Conservation (phyloP, 2,797 vertebrate species). For the Psittacula echo region DNA sequence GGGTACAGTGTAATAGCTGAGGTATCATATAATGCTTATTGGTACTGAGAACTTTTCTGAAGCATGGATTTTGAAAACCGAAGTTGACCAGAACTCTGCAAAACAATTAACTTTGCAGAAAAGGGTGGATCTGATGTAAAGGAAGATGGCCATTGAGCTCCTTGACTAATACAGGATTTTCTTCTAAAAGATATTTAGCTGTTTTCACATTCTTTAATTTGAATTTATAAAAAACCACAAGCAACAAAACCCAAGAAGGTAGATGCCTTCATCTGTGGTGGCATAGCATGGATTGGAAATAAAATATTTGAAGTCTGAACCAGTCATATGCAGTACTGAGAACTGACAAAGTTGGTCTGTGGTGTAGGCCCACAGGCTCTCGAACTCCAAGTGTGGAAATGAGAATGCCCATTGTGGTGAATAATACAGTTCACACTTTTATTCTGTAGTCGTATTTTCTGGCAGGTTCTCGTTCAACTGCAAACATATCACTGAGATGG, state of each 20-base stretch:
- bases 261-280: background rate
- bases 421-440: background rate
- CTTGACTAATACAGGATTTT: background rate
- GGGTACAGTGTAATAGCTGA: background rate
- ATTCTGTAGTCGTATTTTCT: background rate
- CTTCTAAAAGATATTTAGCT: background rate
- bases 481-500: background rate
- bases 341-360: background rate
- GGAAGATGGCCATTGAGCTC: background rate
- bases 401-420: background rate
- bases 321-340: background rate
- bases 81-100: background rate
- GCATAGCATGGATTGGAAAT: background rate
- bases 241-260: background rate
- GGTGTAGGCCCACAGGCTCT: background rate
- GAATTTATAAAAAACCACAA: background rate
- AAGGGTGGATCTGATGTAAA: fast-evolving
- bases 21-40: background rate
- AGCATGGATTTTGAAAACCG: background rate
- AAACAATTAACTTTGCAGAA: background rate
- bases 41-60: background rate
- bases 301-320: background rate
- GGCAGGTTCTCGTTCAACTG: background rate
- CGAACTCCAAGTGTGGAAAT: background rate
- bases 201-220: background rate